Evolutionary conservation across 2,113 vertebrate genomes (phyloP), one percentile per base, ranked within the genome.

Genomic region (Oxygymnocypris stewartii): DNA sequence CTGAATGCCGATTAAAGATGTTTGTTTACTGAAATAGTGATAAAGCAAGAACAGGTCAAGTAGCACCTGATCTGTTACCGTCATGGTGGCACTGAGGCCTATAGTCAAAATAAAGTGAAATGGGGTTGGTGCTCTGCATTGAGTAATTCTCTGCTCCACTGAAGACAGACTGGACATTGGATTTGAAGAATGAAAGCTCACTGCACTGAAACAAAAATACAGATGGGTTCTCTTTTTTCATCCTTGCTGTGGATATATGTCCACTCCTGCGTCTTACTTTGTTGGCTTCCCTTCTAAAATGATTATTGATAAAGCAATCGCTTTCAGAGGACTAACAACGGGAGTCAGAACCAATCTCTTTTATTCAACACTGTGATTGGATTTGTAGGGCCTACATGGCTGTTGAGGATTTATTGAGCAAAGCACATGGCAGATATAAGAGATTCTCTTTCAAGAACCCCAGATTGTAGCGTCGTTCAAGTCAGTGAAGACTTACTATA

Each of bases 241-340:
- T 61, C 47, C 23, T 80, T 82, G 77, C 65, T 82, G 35, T 37
- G 18, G 78, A 73, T 73, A 65, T 23, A 79, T 25, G 67, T 76
- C 69, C 40, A 74, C 73, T 82, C 79, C 57, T 79, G 73, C 85
- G 69, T 85, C 47, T 85, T 85, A 85, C 77, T 87, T 83, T 28
- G 37, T 61, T 71, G 77, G 83, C 79, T 84, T 79, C 63, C 65
- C 61, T 71, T 6, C 47, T 44, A 69, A 42, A 57, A 79, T 71
- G 51, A 77, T 73, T 84, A 89, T 85, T 87, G 88, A 86, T 87
- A 84, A 89, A 85, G 75, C 44, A 75, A 79, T 87, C 59, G 44
- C 84, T 79, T 42, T 69, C 83, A 63, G 47, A 85, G 44, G 61
- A 65, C 65, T 81, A 89, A 87, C 79, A 89, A 82, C 83, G n/a